Evolutionary conservation across 2,113 vertebrate species (phyloP).

Genomic region (Cranoglanis bouderius): DNA sequence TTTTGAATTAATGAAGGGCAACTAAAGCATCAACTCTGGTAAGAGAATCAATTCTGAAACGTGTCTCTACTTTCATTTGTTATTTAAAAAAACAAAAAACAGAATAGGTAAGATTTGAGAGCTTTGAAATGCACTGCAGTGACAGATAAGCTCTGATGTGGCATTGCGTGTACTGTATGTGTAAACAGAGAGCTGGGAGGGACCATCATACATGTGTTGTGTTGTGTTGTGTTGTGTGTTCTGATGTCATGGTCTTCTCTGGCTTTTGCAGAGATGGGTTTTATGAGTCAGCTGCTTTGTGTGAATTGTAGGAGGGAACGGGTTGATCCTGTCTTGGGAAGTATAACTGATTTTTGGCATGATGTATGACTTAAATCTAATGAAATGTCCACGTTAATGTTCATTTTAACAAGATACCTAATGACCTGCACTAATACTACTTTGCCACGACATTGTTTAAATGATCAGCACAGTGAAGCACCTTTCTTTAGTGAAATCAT

Average conservation of each 20-base stretch:
- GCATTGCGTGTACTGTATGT: background rate
- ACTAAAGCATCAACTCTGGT: slow-evolving; percentile 26
- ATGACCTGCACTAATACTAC: background rate
- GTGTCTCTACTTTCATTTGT: background rate
- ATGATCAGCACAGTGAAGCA: too few species aligned
- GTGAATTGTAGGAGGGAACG: slow-evolving; percentile 20
- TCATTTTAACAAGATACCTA: background rate
- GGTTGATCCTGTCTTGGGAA: slow-evolving; percentile 4
- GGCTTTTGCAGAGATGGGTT: slow-evolving; percentile 21
- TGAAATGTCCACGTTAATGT: background rate
- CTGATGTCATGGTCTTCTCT: slow-evolving; percentile 39
- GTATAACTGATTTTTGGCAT: background rate
- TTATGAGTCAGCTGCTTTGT: slow-evolving; percentile 59
- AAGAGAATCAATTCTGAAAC: background rate
- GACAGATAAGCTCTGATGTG: background rate
- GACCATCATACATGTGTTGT: background rate
- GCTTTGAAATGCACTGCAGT: background rate
- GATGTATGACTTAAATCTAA: background rate
- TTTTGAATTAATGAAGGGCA: background rate
- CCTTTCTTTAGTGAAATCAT: background rate
- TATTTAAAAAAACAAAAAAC: background rate
- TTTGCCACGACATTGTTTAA: background rate
- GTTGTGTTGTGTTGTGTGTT: background rate
- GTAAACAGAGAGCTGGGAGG: background rate
- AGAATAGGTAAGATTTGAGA: background rate